phyloP scores from a whole-genome alignment of 2,888 invertebrate species.

The Athalia rosae region DNA sequence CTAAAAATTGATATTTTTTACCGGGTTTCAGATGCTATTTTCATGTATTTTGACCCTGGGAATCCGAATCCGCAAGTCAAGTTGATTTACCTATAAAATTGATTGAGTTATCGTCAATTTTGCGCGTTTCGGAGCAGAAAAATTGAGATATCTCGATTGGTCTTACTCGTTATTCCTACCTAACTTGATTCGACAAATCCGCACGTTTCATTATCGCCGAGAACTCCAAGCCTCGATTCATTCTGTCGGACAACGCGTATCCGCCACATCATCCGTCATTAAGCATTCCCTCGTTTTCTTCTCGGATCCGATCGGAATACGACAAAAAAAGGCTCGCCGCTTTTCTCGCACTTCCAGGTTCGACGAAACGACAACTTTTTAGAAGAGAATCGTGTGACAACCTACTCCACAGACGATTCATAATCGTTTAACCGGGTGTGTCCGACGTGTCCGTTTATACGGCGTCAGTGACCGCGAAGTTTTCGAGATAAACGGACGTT shows the following conservation, averaged over 20 bases:
- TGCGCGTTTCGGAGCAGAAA: too few relatives aligned
- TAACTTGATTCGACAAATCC: too few relatives aligned
- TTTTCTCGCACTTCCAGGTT: not conserved
- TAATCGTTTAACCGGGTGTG: conserved; percentile 45
- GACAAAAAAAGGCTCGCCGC: not conserved
- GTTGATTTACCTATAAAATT: not conserved
- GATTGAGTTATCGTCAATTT: too few relatives aligned
- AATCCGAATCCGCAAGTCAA: not conserved
- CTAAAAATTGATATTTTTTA: too few relatives aligned
- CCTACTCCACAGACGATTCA: conserved; percentile 25
- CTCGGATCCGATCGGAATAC: too few relatives aligned
- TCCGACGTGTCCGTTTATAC: conserved; percentile 25
- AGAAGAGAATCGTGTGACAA: conserved; percentile 28
- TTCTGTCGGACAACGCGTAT: not conserved
- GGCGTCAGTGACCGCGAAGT: conserved; percentile 45
- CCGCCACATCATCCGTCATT: not conserved
- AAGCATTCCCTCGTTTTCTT: too few relatives aligned
- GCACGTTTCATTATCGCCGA: not conserved
- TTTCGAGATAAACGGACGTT: conserved; percentile 25
- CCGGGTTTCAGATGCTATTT: too few relatives aligned
- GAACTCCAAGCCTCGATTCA: not conserved
- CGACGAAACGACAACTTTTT: not conserved
- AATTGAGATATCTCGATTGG: too few relatives aligned
- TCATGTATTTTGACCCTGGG: not conserved
- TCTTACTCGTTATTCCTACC: too few relatives aligned